A percentile compares a stretch with the other conserved stretches of the same genome.
phyloP scores from a whole-genome alignment of 1,140 invertebrate species.

The Lepidotrigona ventralis region DNA sequence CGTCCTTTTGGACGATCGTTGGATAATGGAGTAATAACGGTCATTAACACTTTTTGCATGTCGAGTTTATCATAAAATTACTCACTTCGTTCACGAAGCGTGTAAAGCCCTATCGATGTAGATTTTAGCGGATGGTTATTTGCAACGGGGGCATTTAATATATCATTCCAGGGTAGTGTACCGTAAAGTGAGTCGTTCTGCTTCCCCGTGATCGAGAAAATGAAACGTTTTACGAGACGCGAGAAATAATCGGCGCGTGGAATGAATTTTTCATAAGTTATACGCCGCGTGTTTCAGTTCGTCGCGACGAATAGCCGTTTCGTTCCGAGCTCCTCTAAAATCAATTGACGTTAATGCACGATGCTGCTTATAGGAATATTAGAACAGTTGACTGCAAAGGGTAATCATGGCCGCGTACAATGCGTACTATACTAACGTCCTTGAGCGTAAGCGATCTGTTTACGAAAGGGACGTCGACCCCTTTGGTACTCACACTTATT shows the following conservation, averaged over 20 bases:
- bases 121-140: slow-evolving; percentile 1
- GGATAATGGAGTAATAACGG: slow-evolving; percentile 34
- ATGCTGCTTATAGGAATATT: background rate
- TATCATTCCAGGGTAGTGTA: background rate
- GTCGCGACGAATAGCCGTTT: background rate
- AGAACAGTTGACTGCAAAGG: slow-evolving; percentile 6
- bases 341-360: background rate
- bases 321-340: background rate
- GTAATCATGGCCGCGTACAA: slow-evolving; percentile 61
- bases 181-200: background rate
- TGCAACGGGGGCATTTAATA: background rate
- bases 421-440: slow-evolving; percentile 71
- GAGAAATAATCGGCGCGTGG: background rate
- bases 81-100: background rate
- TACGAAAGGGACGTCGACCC: slow-evolving; percentile 75
- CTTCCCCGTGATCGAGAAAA: background rate
- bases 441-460: slow-evolving; percentile 78
- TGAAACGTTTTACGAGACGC: too few relatives aligned
- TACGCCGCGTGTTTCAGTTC: too few relatives aligned
- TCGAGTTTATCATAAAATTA: slow-evolving; percentile 28
- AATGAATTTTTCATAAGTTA: background rate
- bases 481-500: slow-evolving; percentile 51
- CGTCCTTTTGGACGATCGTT: background rate
- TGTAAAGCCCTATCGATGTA: slow-evolving; percentile 14
- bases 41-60: slow-evolving; percentile 29